Base-by-base conservation (phyloP, 2,888 invertebrate species). In the Eupithecia exiguata region DNA sequence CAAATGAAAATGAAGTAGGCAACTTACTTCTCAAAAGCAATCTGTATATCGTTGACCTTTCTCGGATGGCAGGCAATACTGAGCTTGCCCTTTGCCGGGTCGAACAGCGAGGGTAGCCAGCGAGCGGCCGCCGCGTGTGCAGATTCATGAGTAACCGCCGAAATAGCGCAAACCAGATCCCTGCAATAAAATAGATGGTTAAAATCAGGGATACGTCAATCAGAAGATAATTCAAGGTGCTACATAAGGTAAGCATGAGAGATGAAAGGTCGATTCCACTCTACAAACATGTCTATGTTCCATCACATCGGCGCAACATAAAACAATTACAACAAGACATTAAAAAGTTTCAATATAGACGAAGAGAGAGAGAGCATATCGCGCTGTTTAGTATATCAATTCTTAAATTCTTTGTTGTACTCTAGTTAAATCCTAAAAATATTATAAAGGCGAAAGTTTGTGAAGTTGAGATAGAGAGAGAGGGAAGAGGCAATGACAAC, bases 11-110 rank as follows among this genome's bases (percentile, higher is more conserved):
- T 14, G 14, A 40, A 18, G 65, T 9, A 18, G 35, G 14, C 14
- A 9, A 65, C 70, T 92, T 85, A 97, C 97, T 95, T 95, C 84
- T 95, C 95, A 82, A 98, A 96, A 9, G 95, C 96, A 16, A 94
- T 90, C 63, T 95, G 93, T 79, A 97, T 92, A 84, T 97, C 96
- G 25, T 94, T 91, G 68, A 96, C 96, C 91, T 97, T 97, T 75
- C 96, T 94, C 16, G 97, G 97, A 87, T 97, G 97, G 86, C 97
- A 97, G 43, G 97, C 97, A 78, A 98, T 91, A 25, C 96, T 96
- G n/a, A 97, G 95, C 84, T 95, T 96, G 69, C 96, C 94, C 74
- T 90, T 84, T 18, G 89, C 87, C 0, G 95, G 88, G 83, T 96
- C 95, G 87, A 98, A 97, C 76, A 98, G 90, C 4, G 95, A 89